Percentiles rank a stretch among this genome's conserved stretches.
Conservation (phyloP, 2,113 vertebrate genomes). For the Mastomys coucha region DNA sequence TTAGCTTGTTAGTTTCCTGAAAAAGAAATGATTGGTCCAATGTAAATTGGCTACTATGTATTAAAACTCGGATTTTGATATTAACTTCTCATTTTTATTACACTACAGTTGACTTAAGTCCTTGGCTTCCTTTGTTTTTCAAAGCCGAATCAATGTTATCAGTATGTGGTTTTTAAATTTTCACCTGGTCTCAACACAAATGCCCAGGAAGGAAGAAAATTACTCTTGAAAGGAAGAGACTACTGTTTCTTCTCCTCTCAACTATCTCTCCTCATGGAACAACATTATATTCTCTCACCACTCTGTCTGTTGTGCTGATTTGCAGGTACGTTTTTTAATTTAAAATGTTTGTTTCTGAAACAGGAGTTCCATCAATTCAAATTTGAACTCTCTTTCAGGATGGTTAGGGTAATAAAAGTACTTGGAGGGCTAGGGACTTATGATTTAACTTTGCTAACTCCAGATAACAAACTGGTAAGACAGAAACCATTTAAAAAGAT, state of each 20-base stretch:
- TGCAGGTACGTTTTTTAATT: not conserved
- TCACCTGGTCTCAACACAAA: not conserved
- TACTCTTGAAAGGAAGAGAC: not conserved
- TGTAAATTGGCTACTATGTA: not conserved
- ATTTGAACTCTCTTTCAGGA: not conserved
- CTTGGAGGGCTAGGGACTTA: not conserved
- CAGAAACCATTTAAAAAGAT: conserved; percentile 22
- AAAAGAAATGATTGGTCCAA: conserved; percentile 11
- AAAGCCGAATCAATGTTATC: not conserved
- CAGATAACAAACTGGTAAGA: conserved; percentile 37
- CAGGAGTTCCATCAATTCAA: conserved; percentile 1
- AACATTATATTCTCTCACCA: conserved; percentile 34
- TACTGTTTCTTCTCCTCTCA: not conserved
- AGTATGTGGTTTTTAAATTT: conserved; percentile 25
- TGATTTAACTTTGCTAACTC: conserved; percentile 28
- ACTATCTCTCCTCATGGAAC: conserved; percentile 15
- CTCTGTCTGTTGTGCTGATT: conserved; percentile 1
- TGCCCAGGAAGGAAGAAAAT: conserved; percentile 1
- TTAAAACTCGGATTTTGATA: conserved; percentile 1
- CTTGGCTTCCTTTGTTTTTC: not conserved
- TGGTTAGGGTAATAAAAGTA: not conserved
- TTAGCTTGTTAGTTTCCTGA: not conserved
- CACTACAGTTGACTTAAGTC: not conserved
- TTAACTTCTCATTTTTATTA: conserved; percentile 5
- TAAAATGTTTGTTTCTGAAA: conserved; percentile 52